phyloP scores from a whole-genome alignment of 2,113 vertebrate species.

The Dolichallabes microphthalmus region DNA sequence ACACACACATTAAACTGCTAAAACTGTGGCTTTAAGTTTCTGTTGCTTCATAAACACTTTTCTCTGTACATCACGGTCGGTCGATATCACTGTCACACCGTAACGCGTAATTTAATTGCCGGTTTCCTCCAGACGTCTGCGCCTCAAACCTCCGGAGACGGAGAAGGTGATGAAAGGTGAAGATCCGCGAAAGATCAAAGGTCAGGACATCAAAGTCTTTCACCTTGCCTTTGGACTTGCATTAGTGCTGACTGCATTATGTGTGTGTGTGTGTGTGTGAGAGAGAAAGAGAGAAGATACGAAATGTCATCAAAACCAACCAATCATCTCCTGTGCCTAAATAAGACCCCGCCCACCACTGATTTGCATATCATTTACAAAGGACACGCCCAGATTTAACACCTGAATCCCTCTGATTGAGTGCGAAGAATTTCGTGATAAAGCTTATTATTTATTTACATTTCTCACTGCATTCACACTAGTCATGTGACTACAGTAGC shows the following conservation, averaged over 20 bases:
- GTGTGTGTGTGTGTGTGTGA: neutral
- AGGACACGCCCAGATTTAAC: neutral
- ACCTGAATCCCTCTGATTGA: too few relatives aligned
- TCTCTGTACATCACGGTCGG: neutral
- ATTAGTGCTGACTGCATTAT: slow-evolving; percentile 47
- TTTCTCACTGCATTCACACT: too few relatives aligned
- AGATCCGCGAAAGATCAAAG: slow-evolving; percentile 63
- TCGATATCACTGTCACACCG: neutral
- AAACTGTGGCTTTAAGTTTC: neutral
- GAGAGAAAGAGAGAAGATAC: neutral
- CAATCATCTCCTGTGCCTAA: neutral
- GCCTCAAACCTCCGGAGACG: neutral
- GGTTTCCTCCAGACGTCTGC: neutral
- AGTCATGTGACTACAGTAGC: too few relatives aligned
- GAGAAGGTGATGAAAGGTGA: neutral
- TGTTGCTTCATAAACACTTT: neutral
- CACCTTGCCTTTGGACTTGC: slow-evolving; percentile 50
- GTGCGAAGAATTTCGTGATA: too few relatives aligned
- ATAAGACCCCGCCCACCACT: neutral
- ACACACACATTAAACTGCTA: neutral
- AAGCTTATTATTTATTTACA: too few relatives aligned
- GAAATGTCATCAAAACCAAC: neutral
- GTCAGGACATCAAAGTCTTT: slow-evolving; percentile 64
- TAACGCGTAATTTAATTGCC: neutral
- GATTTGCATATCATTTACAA: neutral